These are phyloP conservation scores for Triplophysa yarkandensis DNA, from an alignment of 2,797 vertebrate genomes.

Conservation along the genomic window DNA sequence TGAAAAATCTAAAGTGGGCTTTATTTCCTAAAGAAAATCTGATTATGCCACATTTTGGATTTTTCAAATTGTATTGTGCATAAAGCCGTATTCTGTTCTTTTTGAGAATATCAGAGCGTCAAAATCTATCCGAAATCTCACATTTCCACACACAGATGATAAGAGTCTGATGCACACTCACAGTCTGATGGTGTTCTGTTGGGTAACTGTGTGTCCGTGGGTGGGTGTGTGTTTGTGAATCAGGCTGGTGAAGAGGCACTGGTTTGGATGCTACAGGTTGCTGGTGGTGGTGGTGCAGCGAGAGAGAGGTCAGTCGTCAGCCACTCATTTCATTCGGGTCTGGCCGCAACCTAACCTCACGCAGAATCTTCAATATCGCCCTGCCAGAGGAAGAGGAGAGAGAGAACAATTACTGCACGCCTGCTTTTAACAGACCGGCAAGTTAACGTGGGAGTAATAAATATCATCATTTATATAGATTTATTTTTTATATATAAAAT, in stretches of 20 bases:
- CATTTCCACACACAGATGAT: too few species aligned
- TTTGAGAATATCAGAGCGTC: not conserved
- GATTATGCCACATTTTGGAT: too few species aligned
- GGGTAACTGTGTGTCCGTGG: conserved; percentile 40
- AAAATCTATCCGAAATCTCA: too few species aligned
- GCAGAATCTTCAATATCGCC: conserved; percentile 39
- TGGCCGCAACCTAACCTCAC: conserved; percentile 66
- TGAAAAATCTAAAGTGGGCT: not conserved
- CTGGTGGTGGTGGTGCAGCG: conserved; percentile 79
- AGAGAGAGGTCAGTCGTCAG: conserved; percentile 77
- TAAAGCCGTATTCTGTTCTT: not conserved
- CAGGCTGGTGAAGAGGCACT: conserved; percentile 58
- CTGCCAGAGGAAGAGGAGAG: conserved; percentile 26
- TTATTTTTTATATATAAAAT: not conserved
- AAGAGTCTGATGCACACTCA: conserved; percentile 3
- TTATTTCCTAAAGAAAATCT: too few species aligned
- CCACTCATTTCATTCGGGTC: conserved; percentile 86
- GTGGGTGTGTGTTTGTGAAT: conserved; percentile 45
- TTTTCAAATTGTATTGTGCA: not conserved
- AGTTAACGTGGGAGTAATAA: not conserved
- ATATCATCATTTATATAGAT: not conserved
- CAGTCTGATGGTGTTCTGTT: conserved; percentile 50
- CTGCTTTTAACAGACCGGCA: not conserved
- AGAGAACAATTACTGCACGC: conserved; percentile 4
- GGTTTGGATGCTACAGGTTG: conserved; percentile 79